Conservation (phyloP, 2,113 vertebrate species). For the Myiopsitta monachus region DNA sequence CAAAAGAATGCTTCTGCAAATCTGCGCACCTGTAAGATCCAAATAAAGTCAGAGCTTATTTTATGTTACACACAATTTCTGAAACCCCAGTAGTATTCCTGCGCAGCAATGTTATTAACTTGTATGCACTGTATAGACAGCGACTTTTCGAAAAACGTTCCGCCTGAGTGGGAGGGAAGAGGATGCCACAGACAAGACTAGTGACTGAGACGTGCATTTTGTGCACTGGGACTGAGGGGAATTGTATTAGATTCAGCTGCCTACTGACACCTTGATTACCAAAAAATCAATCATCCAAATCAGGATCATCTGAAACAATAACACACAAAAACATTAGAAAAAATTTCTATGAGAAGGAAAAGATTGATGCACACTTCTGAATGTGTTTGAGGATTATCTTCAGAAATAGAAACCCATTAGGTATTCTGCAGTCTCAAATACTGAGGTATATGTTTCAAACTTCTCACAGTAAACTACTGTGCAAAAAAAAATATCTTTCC, state of each 20-base stretch:
- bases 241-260: background rate
- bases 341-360: background rate
- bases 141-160: background rate
- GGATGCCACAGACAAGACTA: background rate
- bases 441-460: background rate
- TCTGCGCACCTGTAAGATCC: conserved; percentile 86
- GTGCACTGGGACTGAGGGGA: background rate
- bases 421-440: background rate
- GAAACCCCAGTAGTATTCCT: background rate
- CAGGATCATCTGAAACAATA: background rate
- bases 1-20: conserved; percentile 98
- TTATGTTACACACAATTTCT: background rate
- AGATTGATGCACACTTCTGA: background rate
- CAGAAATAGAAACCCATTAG: background rate
- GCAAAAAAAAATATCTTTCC: background rate
- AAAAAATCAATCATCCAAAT: background rate
- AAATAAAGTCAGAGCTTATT: background rate
- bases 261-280: background rate
- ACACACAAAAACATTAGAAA: background rate
- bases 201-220: background rate
- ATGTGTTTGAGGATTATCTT: background rate
- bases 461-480: background rate
- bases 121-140: background rate
- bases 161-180: background rate
- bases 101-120: background rate